These are phyloP conservation scores for Drosophila borborema DNA, from an alignment of 2,888 invertebrate species.

Conservation along the genomic window DNA sequence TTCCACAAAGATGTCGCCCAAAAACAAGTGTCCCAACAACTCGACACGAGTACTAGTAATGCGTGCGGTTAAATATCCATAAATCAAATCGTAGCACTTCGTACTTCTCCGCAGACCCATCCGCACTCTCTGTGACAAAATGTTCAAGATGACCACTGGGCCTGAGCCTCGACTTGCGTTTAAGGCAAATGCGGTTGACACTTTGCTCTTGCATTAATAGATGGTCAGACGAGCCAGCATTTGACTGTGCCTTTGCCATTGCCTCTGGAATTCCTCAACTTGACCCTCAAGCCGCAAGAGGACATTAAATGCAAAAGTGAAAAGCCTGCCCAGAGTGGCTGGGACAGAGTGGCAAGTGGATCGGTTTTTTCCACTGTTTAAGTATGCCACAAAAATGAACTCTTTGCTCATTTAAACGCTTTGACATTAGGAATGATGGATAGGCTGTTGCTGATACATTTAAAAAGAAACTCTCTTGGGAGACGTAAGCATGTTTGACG, in stretches of 20 bases:
- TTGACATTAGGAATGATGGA: constrained; percentile 43
- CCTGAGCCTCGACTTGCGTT: constrained; percentile 35
- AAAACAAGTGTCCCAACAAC: constrained; percentile 60
- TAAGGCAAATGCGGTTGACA: constrained; percentile 80
- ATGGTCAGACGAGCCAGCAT: constrained; percentile 53
- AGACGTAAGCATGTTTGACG: background rate
- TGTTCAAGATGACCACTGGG: constrained; percentile 78
- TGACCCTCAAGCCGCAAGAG: constrained; percentile 80
- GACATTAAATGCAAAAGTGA: constrained; percentile 78
- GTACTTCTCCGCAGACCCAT: constrained; percentile 17
- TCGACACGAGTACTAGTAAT: constrained; percentile 65
- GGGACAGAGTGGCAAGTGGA: constrained; percentile 27
- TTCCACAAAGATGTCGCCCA: constrained; percentile 71
- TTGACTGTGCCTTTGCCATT: constrained; percentile 32
- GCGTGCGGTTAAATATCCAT: constrained; percentile 85
- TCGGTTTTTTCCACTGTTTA: constrained; percentile 20
- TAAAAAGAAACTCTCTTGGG: constrained; percentile 5
- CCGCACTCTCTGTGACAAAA: constrained; percentile 44
- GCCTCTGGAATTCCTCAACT: constrained; percentile 65
- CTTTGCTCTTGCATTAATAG: constrained; percentile 75
- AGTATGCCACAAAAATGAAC: constrained; percentile 55
- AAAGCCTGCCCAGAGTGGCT: constrained; percentile 47
- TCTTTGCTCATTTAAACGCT: constrained; percentile 36
- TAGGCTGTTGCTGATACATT: constrained; percentile 11
- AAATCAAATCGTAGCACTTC: constrained; percentile 82